A percentile compares a stretch with the other conserved stretches of the same genome.
phyloP scores from a whole-genome alignment of 2,797 vertebrate genomes.

The Sciurus carolinensis region DNA sequence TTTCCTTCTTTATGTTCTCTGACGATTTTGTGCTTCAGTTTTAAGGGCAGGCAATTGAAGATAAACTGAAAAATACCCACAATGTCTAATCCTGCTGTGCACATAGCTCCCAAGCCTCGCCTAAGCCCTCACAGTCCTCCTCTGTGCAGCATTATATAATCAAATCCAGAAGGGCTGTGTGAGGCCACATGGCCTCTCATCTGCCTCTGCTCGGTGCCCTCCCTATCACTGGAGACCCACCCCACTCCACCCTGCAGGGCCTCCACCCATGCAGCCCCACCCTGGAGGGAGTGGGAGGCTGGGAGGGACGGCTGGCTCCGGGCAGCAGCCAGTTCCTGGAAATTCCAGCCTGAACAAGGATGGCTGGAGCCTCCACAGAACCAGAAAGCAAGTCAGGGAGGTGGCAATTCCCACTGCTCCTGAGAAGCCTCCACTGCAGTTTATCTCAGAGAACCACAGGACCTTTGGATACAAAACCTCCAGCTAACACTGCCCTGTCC shows the following conservation, averaged over 20 bases:
- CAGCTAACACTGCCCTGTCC: not conserved
- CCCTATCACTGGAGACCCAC: constrained; percentile 78
- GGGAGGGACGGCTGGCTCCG: constrained; percentile 73
- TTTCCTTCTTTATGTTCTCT: constrained; percentile 46
- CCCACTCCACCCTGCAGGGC: constrained; percentile 76
- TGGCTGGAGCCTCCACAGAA: constrained; percentile 77
- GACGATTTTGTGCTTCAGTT: constrained; percentile 36
- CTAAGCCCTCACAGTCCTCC: constrained; percentile 35
- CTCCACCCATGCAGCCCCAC: constrained; percentile 84
- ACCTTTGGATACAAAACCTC: not conserved
- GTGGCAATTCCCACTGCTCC: not conserved
- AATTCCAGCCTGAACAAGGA: constrained; percentile 78
- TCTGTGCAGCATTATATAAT: constrained; percentile 82
- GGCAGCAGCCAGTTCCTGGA: constrained; percentile 83
- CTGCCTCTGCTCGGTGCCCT: constrained; percentile 36
- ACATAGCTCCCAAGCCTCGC: not conserved
- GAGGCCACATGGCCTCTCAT: constrained; percentile 68
- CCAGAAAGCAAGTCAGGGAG: not conserved
- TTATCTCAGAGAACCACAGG: not conserved
- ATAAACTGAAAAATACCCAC: constrained; percentile 29
- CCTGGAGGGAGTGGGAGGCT: constrained; percentile 77
- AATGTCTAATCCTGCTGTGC: constrained; percentile 43
- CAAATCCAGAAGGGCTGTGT: constrained; percentile 77
- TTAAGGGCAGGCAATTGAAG: constrained; percentile 45
- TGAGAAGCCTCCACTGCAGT: not conserved